Base-by-base conservation (phyloP, 1,140 invertebrate species). In the Acromyrmex heyeri region DNA sequence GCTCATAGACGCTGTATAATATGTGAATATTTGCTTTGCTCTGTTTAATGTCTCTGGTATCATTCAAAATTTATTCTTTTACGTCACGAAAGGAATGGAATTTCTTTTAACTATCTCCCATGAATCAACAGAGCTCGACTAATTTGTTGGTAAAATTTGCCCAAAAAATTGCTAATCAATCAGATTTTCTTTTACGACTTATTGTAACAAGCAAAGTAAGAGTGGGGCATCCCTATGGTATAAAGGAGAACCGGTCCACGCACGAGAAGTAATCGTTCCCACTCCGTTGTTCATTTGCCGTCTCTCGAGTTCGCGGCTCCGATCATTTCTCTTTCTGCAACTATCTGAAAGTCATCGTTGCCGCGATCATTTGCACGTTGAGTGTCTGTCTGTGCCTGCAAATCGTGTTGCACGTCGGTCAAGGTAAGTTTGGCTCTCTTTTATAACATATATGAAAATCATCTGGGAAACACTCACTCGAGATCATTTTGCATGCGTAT, bases 231-330 rank as follows among this genome's bases (percentile, higher is more conserved):
- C 64, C 34, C 10, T 30, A 55, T 78, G 85, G 89, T 93, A 93
- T 93, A 93, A 91, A 93, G 86, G 87, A 92, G 92, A 93, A 93
- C 93, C 93, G 93, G 93, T 93, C 92, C 92, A 93, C 86, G 87
- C 90, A 93, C 87, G 91, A 89, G 78, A 44, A 44, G 88, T 82
- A 78, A 85, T 75, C 85, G 86, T 92, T 93, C 88, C 89, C 91
- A 92, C 92, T 93, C 86, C 27, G 76, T 77, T 78, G 64, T 88
- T 59, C 85, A 86, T 91, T 86, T 73, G 82, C 87, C 82, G 88
- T 91, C 89, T 91, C 87, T 88, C 89, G 78, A 87, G 86, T 88
- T 85, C 64, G 64, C 73, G 34, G n/a, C 75, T 24, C 30, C 55
- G 81, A 24, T 79, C 86, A 82, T 88, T 92, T 90, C 82, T 88